Evolutionary conservation across 2,113 vertebrate genomes (phyloP).

Genomic region (Rana temporaria): DNA sequence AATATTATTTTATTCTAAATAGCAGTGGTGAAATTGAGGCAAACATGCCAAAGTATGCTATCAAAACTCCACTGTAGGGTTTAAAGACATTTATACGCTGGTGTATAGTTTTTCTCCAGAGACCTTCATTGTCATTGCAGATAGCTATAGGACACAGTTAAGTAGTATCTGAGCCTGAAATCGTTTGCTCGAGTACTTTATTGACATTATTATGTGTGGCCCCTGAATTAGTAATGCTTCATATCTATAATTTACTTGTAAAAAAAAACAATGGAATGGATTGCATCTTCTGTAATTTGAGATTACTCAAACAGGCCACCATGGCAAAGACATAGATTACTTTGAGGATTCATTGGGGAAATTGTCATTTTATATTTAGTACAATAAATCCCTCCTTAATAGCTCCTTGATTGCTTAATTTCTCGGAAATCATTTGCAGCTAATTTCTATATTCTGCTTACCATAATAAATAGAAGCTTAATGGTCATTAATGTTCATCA

Average conservation of each 20-base stretch:
- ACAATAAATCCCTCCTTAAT: slow-evolving; percentile 58
- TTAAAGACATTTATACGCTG: background rate
- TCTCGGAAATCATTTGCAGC: slow-evolving; percentile 54
- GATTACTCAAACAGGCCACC: slow-evolving; percentile 40
- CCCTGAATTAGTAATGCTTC: slow-evolving; percentile 29
- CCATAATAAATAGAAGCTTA: slow-evolving; percentile 57
- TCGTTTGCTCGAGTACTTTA: slow-evolving; percentile 25
- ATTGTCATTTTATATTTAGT: slow-evolving; percentile 58
- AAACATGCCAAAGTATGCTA: too few species aligned
- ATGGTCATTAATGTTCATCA: slow-evolving; percentile 58
- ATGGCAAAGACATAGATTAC: slow-evolving; percentile 48
- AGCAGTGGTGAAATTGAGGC: too few species aligned
- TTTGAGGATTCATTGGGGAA: slow-evolving; percentile 55
- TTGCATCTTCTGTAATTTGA: slow-evolving; percentile 39
- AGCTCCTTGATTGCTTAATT: slow-evolving; percentile 61
- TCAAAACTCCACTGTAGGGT: too few species aligned
- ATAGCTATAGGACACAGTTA: background rate
- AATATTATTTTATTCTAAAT: too few species aligned
- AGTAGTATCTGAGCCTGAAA: background rate
- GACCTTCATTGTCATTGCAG: slow-evolving; percentile 22
- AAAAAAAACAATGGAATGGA: slow-evolving; percentile 33
- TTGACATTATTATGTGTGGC: slow-evolving; percentile 14
- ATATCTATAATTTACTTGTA: slow-evolving; percentile 32
- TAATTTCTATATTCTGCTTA: slow-evolving; percentile 58
- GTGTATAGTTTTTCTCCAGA: background rate